These are phyloP conservation scores for Hippasteria phrygiana DNA, from an alignment of 53 echinoderm and acorn worm genomes.

Conservation along the genomic window DNA sequence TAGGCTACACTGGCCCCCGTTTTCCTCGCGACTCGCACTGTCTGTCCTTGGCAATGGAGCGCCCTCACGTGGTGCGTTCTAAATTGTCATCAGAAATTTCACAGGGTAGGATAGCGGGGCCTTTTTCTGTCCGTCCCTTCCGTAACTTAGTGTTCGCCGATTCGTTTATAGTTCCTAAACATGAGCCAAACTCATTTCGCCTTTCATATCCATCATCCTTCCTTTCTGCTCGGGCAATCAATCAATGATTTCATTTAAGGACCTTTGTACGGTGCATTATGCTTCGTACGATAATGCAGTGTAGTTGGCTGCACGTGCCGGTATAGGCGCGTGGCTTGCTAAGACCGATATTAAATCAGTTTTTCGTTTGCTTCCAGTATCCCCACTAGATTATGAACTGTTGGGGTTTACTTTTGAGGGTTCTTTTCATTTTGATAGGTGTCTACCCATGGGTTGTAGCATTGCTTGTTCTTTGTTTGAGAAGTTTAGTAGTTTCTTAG, in stretches of 20 bases:
- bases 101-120: constrained; percentile 2
- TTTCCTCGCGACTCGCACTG: not conserved
- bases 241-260: constrained; percentile 56
- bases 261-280: constrained; percentile 21
- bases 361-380: constrained; percentile 51
- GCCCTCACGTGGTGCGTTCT: no score
- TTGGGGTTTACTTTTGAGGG: constrained; percentile 50
- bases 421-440: no score
- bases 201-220: constrained; percentile 72
- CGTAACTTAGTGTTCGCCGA: not conserved
- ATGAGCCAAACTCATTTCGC: constrained; percentile 42
- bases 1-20: not conserved
- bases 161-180: constrained; percentile 27
- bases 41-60: not conserved
- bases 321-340: constrained; percentile 33
- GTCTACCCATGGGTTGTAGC: no score
- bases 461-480: no score
- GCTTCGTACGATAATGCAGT: constrained; percentile 36
- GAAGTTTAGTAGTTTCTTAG: no score
- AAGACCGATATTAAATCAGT: constrained; percentile 61
- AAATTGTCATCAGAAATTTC: not conserved
- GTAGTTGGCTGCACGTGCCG: not conserved
- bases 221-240: constrained; percentile 42
- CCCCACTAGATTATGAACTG: constrained; percentile 49
- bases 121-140: constrained; percentile 14